Evolutionary conservation across 2,888 invertebrate species (phyloP).

Genomic region (Andrena camellia): DNA sequence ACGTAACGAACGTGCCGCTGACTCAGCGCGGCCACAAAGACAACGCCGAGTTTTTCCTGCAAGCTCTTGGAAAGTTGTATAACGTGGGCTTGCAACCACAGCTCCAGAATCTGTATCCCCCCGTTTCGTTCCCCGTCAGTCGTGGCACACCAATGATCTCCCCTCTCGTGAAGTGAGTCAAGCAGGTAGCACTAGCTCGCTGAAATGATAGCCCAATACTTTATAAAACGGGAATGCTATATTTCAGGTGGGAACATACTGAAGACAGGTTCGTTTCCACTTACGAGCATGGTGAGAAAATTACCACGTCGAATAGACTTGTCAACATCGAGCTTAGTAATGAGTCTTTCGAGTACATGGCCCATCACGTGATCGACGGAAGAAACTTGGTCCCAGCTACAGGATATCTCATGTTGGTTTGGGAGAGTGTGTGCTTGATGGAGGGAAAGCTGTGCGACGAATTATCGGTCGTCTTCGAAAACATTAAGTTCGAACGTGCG

Average conservation of each 20-base stretch:
- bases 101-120: conserved; percentile 91
- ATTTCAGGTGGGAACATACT: conserved; percentile 93
- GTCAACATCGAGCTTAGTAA: conserved; percentile 88
- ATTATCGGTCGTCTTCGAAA: conserved; percentile 90
- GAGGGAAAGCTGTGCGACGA: conserved; percentile 89
- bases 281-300: conserved; percentile 89
- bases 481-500: conserved; percentile 87
- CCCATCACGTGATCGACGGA: conserved; percentile 94
- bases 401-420: conserved; percentile 91
- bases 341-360: conserved; percentile 90
- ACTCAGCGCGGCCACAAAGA: conserved; percentile 91
- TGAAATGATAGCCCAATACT: not conserved
- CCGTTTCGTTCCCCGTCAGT: conserved; percentile 93
- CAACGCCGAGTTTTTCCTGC: conserved; percentile 87
- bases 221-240: not conserved
- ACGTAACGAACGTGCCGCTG: conserved; percentile 91
- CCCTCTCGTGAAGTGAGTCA: conserved; percentile 88
- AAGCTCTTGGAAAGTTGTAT: conserved; percentile 90
- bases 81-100: conserved; percentile 91
- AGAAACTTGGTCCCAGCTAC: conserved; percentile 94
- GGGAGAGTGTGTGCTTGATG: conserved; percentile 92
- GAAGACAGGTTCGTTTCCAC: conserved; percentile 91
- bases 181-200: not conserved
- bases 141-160: conserved; percentile 94
- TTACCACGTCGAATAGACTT: conserved; percentile 88